A percentile compares a stretch with the other conserved stretches of the same genome.
Conservation (phyloP, 2,797 vertebrate genomes). For the Acropternis orthonyx region DNA sequence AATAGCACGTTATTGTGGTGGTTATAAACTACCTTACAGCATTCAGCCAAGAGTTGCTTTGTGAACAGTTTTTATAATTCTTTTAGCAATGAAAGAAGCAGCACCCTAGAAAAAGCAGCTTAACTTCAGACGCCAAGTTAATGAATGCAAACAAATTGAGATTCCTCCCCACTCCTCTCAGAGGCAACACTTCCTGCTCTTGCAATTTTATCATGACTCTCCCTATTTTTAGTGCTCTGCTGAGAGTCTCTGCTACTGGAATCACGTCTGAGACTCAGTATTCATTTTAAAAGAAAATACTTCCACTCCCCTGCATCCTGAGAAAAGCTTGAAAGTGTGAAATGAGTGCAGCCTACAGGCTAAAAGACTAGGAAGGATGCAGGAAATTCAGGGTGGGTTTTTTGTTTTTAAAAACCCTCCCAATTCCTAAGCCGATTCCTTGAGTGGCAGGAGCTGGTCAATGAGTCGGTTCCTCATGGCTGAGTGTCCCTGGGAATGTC, state of each 20-base stretch:
- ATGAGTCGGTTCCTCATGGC: neutral
- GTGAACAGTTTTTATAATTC: constrained; percentile 69
- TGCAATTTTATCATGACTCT: constrained; percentile 48
- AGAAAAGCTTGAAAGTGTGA: neutral
- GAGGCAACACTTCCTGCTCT: constrained; percentile 49
- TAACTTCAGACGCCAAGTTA: constrained; percentile 46
- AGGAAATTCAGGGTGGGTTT: neutral
- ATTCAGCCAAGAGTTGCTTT: neutral
- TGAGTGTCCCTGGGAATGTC: neutral
- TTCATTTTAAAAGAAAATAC: constrained; percentile 17
- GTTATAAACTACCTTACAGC: neutral
- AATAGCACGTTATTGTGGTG: neutral
- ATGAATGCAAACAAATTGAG: constrained; percentile 52
- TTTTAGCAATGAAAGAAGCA: neutral
- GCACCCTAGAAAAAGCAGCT: neutral
- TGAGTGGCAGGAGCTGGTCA: neutral
- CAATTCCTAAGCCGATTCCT: neutral
- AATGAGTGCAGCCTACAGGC: constrained; percentile 6
- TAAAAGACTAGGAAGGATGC: neutral
- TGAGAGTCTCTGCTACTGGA: constrained; percentile 22
- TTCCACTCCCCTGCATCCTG: neutral
- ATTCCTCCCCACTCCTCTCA: constrained; percentile 53
- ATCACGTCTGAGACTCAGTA: neutral
- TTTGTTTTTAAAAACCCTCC: neutral
- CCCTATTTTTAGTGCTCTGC: constrained; percentile 47